Evolutionary conservation across 2,888 invertebrate genomes (phyloP), one percentile per base, ranked within the genome.

Genomic region (Gastracanthus pulcherrimus): DNA sequence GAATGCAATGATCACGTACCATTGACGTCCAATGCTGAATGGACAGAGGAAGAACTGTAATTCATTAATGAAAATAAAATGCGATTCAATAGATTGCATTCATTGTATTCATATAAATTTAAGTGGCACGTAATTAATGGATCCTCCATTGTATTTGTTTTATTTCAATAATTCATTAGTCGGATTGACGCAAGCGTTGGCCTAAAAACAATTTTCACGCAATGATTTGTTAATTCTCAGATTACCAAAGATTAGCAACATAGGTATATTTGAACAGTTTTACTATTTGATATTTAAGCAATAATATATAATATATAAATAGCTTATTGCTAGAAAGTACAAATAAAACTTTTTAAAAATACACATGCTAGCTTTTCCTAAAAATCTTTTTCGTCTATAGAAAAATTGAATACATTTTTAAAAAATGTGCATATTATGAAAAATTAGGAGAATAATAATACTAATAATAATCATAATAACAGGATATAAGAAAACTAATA

Each of bases 101-200:
- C 70, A 62, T 67, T 36, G 60, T 36, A 16, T 55, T 55, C 48
- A 51, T 60, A 60, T 60, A 74, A 67, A 72, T 60, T 77, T 70
- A 45, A 70, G 38, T 34, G 48, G 67, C 77, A 29, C 66, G 48
- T 38, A 48, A 75, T 75, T 48, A 67, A 67, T 74, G 60, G 48
- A 58, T 74, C 36, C 74, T 29, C 67, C 48, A 66, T 74, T 80
- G 79, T 74, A 16, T 60, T 67, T n/a, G 23, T 74, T 72, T 66
- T 58, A 7, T 72, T 78, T 78, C 26, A 72, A 78, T 78, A 66
- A 78, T 78, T 72, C 66, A 78, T 78, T 66, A 66, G 34, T 23
- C 23, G 23, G 13, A 13, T 36, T 45, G 23, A 70, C 23, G 60
- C 23, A 67, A 67, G 64, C 64, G 41, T n/a, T 26, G 75, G 51